Evolutionary conservation across 2,797 vertebrate species (phyloP).

Genomic region (Notoglanidium macrostoma): DNA sequence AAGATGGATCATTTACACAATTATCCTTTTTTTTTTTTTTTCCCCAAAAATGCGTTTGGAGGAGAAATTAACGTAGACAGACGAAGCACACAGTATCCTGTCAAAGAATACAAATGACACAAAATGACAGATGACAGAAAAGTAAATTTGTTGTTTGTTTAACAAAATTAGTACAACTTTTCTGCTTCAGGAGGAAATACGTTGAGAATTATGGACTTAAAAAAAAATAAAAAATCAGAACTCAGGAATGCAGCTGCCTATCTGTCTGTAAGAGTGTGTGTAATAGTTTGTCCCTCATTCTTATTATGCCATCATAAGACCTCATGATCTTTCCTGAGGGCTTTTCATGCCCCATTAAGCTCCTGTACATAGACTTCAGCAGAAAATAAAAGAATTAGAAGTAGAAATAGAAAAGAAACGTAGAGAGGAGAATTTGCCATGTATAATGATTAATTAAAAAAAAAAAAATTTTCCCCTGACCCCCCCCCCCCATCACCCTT

Average conservation of each 20-base stretch:
- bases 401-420: neutral
- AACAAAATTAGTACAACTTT: neutral
- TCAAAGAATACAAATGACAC: neutral
- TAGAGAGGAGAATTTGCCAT: neutral
- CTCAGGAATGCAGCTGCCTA: neutral
- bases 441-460: neutral
- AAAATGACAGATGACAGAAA: neutral
- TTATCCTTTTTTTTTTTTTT: neutral
- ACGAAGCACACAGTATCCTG: neutral
- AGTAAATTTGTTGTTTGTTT: neutral
- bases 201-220: neutral
- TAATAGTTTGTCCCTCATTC: constrained; percentile 2
- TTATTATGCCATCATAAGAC: neutral
- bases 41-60: neutral
- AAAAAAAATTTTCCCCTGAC: neutral
- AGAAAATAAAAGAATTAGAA: neutral
- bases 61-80: neutral
- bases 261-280: neutral
- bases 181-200: neutral
- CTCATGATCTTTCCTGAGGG: constrained; percentile 8
- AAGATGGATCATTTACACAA: neutral
- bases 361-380: neutral
- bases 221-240: neutral
- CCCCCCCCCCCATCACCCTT: neutral
- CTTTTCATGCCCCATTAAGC: neutral